Evolutionary conservation across 1,140 invertebrate genomes (phyloP), one percentile per base, ranked within the genome.

Genomic region (Elymnias hypermnestra): DNA sequence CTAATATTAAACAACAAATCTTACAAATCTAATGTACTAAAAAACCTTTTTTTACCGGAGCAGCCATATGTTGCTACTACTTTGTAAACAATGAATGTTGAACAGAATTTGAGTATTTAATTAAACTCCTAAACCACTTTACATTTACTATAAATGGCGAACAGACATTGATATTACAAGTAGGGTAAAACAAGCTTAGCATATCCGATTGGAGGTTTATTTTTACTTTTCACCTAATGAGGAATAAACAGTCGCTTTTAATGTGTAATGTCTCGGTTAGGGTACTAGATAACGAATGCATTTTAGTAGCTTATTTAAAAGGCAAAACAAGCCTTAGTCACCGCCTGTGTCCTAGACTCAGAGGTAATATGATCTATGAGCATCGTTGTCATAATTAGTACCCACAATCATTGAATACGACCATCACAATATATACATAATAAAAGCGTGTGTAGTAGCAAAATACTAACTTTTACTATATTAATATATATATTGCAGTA

Each of bases 141-240:
- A 29, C 10, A n/a, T n/a, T n/a, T n/a, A 17, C 41, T 31, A n/a
- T 55, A 49, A 47, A 47, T 43, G 47, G 43, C 39, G 42, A 25
- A 21, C 18, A 57, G 48, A 5, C 53, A 56, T 56, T 56, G 43
- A 48, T 42, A 47, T 37, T 42, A 43, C 43, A 57, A 43, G 53
- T 43, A 57, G 43, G 53, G 39, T 38, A 48, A 47, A 42, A 53
- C 47, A 9, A 51, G 53, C 39, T 57, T 51, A 57, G 48, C 53
- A 57, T 57, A 57, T 53, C 39, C 53, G 38, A 45, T 25, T 26
- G 26, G 28, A 33, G 41, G 7, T 14, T 22, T 43, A 57, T 57
- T 57, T 55, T 47, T 48, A 52, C 43, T 57, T 51, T 56, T 43
- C 51, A 37, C 48, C 53, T 57, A 57, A 57, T 43, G 43, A 33